Evolutionary conservation across 2,113 vertebrate species (phyloP).

Genomic region (Sminthopsis crassicaudata): DNA sequence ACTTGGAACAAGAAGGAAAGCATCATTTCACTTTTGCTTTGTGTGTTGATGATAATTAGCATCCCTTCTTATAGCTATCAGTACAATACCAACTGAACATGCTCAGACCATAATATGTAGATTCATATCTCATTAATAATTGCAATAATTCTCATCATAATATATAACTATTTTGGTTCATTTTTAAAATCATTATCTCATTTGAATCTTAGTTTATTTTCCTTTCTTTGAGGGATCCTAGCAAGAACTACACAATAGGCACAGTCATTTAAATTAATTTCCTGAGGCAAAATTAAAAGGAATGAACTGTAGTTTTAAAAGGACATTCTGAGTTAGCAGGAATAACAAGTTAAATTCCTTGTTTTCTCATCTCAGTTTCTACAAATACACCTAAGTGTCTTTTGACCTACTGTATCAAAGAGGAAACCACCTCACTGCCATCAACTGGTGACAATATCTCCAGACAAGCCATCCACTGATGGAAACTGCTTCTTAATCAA

Average conservation of each 20-base stretch:
- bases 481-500: neutral
- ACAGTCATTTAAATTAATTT: neutral
- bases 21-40: neutral
- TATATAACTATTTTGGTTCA: neutral
- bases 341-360: neutral
- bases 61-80: neutral
- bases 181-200: neutral
- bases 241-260: neutral
- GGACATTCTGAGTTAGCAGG: neutral
- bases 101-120: neutral
- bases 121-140: neutral
- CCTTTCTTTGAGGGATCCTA: neutral
- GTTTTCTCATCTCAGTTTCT: neutral
- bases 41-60: neutral
- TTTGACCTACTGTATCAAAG: neutral
- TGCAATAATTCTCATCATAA: neutral
- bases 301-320: neutral
- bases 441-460: neutral
- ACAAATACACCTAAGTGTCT: neutral
- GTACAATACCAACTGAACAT: neutral
- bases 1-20: neutral
- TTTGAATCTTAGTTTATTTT: neutral
- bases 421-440: neutral
- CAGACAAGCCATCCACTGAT: neutral
- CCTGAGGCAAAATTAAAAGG: neutral